Evolutionary conservation across 2,888 invertebrate genomes (phyloP).

Genomic region (Portevinia maculata): DNA sequence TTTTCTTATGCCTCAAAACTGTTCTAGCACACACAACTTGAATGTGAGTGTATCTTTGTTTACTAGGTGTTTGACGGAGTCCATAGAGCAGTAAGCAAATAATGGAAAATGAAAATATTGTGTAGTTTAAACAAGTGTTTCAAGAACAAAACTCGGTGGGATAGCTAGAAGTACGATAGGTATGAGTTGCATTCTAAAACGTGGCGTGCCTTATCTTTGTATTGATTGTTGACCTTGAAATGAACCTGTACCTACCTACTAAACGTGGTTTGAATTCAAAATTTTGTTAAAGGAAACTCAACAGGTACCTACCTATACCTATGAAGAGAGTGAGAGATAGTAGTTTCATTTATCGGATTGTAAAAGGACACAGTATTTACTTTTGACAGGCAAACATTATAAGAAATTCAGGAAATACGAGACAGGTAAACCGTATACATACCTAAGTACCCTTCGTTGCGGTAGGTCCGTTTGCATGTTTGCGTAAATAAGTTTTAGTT

Average conservation of each 20-base stretch:
- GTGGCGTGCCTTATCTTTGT: constrained; percentile 2
- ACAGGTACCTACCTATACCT: constrained; percentile 35
- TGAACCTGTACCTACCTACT: constrained; percentile 60
- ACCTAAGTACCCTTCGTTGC: background rate
- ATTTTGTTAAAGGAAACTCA: constrained; percentile 38
- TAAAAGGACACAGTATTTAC: constrained; percentile 10
- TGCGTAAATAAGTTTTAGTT: too few relatives aligned
- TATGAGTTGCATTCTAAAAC: constrained; percentile 14
- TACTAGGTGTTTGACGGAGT: constrained; percentile 4
- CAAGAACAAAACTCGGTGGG: constrained; percentile 20
- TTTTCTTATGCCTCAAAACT: background rate
- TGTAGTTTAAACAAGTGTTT: constrained; percentile 64
- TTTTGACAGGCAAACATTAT: background rate
- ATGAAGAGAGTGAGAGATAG: background rate
- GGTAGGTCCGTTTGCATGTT: background rate
- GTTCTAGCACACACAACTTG: background rate
- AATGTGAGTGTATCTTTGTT: constrained; percentile 27
- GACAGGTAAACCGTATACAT: too few relatives aligned
- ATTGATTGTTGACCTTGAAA: constrained; percentile 65
- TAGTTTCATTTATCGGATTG: constrained; percentile 11
- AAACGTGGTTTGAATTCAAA: constrained; percentile 46
- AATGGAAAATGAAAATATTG: constrained; percentile 4
- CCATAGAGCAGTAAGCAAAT: constrained; percentile 45
- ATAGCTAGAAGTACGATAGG: constrained; percentile 1
- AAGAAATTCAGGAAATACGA: background rate